Base-by-base conservation (phyloP, 2,113 vertebrate species). In the Hiodon alosoides region DNA sequence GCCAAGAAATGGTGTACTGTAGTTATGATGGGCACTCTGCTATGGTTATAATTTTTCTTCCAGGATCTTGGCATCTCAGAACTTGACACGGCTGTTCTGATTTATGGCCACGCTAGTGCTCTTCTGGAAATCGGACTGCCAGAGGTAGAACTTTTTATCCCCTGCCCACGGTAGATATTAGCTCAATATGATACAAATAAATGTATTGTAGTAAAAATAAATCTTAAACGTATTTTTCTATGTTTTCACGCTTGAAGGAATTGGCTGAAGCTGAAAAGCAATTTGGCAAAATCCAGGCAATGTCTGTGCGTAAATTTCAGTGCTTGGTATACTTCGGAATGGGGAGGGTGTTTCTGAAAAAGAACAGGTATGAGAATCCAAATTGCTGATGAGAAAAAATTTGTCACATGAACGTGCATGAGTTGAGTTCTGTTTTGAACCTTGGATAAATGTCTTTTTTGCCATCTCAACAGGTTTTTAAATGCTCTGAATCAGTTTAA, bases 111-210 rank as follows among this genome's bases (percentile, higher is more conserved):
- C 7, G 94, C 89, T 0, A 83, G 79, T 67, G 93, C 96, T 5
- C 90, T 99, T 6, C 92, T 92, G 64, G 93, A 95, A 70, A 91
- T 95, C 6, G 95, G 95, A 53, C 92, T 92, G 1, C 88, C 93
- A n/a, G 91, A 96, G 94, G 97, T 97, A 91, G 83, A 75, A 67
- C 0, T 31, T 14, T 13, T 70, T 46, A 47, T 69, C 5, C 8
- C 6, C 69, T 57, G 8, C 60, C 16, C 46, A 6, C 16, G 14
- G 69, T 11, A 31, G 31, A 57, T 10, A 16, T 7, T 48, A 31
- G 3, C 13, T 16, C 17, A 31, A n/a, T 11, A 4, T 74, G 53
- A 47, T 66, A 13, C 50, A 53, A 73, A 17, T 0, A 14, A 53
- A 13, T 64, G 8, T 67, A 8, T 5, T 57, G 31, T 58, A 53